Evolutionary conservation across 2,797 vertebrate species (phyloP).

Genomic region (Muscicapa striata): DNA sequence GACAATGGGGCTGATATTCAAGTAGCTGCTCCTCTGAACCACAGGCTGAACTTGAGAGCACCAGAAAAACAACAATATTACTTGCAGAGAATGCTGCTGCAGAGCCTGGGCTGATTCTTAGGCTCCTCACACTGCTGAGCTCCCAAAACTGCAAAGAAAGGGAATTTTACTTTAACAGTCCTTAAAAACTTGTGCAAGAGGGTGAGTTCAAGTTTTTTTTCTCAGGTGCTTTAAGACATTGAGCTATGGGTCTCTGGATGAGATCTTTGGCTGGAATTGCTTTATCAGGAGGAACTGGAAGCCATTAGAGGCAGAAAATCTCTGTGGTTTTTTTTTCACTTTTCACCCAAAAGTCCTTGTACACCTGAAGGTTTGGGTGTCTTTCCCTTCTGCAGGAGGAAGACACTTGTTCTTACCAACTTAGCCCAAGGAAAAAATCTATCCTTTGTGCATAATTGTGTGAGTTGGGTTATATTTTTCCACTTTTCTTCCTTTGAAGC

Average conservation of each 20-base stretch:
- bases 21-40: slow-evolving; percentile 40
- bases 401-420: neutral
- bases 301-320: neutral
- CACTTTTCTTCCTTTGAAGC: neutral
- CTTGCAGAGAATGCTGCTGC: neutral
- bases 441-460: neutral
- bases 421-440: neutral
- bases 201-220: neutral
- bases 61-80: neutral
- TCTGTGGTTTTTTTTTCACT: rapidly evolving
- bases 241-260: neutral
- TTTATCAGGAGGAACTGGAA: neutral
- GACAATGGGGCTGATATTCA: slow-evolving; percentile 41
- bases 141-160: neutral
- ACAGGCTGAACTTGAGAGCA: neutral
- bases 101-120: neutral
- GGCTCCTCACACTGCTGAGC: neutral
- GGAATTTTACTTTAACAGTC: neutral
- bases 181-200: neutral
- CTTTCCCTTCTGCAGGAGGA: neutral
- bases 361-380: neutral
- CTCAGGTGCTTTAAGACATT: neutral
- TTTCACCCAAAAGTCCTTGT: neutral
- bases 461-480: neutral
- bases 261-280: neutral